These are phyloP conservation scores for Mobula hypostoma DNA, from an alignment of 2,113 vertebrate species.

Conservation along the genomic window DNA sequence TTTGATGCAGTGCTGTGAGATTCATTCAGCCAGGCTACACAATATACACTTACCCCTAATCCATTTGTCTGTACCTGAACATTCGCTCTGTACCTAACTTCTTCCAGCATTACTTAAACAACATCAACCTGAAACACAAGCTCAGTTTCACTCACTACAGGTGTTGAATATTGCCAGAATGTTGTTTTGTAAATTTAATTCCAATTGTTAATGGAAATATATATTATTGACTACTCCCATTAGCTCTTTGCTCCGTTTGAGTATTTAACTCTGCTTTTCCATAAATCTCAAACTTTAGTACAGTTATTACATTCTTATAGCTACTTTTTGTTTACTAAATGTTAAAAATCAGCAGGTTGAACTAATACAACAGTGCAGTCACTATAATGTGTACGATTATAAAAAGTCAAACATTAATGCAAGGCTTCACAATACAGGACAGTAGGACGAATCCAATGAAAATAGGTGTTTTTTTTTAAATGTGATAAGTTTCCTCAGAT, in stretches of 20 bases:
- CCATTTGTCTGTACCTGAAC: no score
- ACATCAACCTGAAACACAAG: no score
- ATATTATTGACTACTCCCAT: no score
- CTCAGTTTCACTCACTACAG: no score
- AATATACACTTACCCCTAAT: not conserved
- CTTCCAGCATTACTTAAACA: no score
- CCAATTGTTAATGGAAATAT: not conserved
- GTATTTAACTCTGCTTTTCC: not conserved
- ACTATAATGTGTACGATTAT: not conserved
- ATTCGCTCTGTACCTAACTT: no score
- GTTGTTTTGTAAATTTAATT: not conserved
- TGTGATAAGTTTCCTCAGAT: not conserved
- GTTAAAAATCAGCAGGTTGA: not conserved
- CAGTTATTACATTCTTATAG: not conserved
- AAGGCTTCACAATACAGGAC: not conserved
- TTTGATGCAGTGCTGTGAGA: not conserved
- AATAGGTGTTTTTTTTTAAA: not conserved
- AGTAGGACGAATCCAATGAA: not conserved
- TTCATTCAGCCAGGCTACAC: not conserved
- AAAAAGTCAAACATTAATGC: not conserved
- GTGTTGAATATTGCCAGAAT: no score
- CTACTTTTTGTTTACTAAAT: not conserved
- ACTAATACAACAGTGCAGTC: slow-evolving; percentile 7
- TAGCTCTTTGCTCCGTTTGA: not conserved
- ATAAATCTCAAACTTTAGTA: not conserved